Percentiles rank a stretch among this genome's conserved stretches.
These are phyloP conservation scores for Lathamus discolor DNA, from an alignment of 2,113 vertebrate genomes.

Conservation along the genomic window DNA sequence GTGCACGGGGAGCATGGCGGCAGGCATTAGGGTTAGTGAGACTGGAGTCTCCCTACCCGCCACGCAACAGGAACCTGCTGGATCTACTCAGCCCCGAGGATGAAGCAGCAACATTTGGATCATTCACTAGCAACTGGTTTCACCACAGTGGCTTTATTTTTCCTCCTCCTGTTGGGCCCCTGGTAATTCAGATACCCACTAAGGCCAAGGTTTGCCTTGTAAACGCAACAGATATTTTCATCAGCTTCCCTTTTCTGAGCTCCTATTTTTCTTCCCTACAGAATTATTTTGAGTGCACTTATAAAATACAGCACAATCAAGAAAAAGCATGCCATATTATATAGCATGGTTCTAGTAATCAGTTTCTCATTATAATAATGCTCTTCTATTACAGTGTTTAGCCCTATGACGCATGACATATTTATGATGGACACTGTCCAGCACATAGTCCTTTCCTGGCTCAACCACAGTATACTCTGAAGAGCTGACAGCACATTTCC, in stretches of 20 bases:
- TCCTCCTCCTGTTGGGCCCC: background rate
- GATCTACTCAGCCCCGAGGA: background rate
- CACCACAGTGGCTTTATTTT: background rate
- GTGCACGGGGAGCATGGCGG: background rate
- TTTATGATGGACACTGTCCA: background rate
- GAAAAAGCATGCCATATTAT: background rate
- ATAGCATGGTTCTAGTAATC: background rate
- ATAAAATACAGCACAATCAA: background rate
- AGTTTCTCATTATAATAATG: background rate
- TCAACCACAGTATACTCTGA: background rate
- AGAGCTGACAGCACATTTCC: background rate
- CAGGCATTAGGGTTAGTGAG: conserved; percentile 39
- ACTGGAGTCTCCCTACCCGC: background rate
- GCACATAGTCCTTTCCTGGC: background rate
- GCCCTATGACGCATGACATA: background rate
- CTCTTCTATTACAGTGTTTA: background rate
- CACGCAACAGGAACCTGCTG: background rate
- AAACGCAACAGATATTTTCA: background rate
- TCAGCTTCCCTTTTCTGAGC: background rate
- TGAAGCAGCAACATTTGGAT: background rate
- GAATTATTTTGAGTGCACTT: background rate
- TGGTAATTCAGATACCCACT: background rate
- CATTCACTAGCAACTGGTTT: background rate
- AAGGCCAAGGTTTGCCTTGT: background rate
- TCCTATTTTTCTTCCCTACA: background rate